A percentile compares a stretch with the other conserved stretches of the same genome.
Evolutionary conservation across 2,888 invertebrate species (phyloP).

Genomic region (Myathropa florea): DNA sequence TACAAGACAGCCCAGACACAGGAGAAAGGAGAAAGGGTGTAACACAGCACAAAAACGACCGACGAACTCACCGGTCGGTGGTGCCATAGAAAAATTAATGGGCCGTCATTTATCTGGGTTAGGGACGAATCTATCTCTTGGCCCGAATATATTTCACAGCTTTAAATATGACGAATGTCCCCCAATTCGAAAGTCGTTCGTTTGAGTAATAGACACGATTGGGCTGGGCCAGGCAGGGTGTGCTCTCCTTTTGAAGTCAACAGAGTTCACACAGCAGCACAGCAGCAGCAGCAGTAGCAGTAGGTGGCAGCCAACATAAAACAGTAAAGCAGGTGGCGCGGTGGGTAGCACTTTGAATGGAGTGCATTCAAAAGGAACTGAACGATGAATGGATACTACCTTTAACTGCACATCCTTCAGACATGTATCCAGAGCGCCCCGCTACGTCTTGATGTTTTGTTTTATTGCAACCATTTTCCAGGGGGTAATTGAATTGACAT

Average conservation of each 20-base stretch:
- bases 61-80: background rate
- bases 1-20: conserved; percentile 4
- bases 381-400: conserved; percentile 62
- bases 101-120: conserved; percentile 64
- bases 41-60: background rate
- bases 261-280: conserved; percentile 14
- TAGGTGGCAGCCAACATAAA: no score
- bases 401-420: conserved; percentile 65
- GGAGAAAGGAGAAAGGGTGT: background rate
- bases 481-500: conserved; percentile 70
- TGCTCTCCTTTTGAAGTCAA: background rate
- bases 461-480: conserved; percentile 69
- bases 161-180: conserved; percentile 65
- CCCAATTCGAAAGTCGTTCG: conserved; percentile 64
- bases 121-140: conserved; percentile 53
- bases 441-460: conserved; percentile 61
- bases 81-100: conserved; percentile 41
- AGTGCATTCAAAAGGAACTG: conserved; percentile 60
- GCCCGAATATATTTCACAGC: conserved; percentile 66
- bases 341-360: conserved; percentile 30
- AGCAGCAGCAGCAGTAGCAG: background rate
- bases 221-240: conserved; percentile 24
- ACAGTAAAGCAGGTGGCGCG: background rate
- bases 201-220: conserved; percentile 60
- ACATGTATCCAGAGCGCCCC: conserved; percentile 36